Percentiles rank a stretch among this genome's conserved stretches.
These are phyloP conservation scores for Virgularia gustaviana DNA, from an alignment of 92 coral and sea anemone species.

Conservation along the genomic window DNA sequence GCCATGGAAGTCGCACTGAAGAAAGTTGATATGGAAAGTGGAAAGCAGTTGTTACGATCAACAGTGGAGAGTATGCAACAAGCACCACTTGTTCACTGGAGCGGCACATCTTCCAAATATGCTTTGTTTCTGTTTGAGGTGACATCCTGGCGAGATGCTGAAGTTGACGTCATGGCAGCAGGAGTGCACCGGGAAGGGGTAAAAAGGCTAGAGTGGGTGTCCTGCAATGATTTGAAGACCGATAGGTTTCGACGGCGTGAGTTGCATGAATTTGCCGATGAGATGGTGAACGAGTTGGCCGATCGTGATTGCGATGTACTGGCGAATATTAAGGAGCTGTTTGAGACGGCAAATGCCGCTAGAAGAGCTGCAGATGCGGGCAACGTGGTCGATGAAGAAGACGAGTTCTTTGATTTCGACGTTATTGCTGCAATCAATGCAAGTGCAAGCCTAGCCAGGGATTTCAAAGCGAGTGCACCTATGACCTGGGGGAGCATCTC, in stretches of 20 bases:
- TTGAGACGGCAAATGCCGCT: constrained; percentile 11
- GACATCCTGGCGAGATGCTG: constrained; percentile 12
- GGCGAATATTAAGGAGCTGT: constrained; percentile 5
- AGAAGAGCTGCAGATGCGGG: background rate
- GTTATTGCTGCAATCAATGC: background rate
- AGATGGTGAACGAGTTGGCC: constrained; percentile 1
- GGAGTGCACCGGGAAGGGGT: constrained; percentile 6
- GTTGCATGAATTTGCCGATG: constrained; percentile 12
- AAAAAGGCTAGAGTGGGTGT: constrained; percentile 14
- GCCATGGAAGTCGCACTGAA: constrained; percentile 14
- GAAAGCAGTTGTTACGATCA: background rate
- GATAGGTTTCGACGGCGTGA: background rate
- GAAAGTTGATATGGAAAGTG: constrained; percentile 21
- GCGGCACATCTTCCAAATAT: constrained; percentile 10
- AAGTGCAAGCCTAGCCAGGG: constrained; percentile 3
- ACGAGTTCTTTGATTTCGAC: constrained; percentile 9
- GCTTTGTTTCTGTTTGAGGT: constrained; percentile 10
- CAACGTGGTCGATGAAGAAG: background rate
- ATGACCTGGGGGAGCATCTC: constrained; percentile 16
- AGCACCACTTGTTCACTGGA: constrained; percentile 23
- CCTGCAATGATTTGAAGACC: constrained; percentile 10
- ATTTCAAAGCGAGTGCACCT: background rate
- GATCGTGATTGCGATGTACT: constrained; percentile 16
- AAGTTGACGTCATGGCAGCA: constrained; percentile 9
- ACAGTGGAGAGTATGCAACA: constrained; percentile 10